Evolutionary conservation across 1,140 invertebrate species (phyloP).

Genomic region (Hycleus cichorii): DNA sequence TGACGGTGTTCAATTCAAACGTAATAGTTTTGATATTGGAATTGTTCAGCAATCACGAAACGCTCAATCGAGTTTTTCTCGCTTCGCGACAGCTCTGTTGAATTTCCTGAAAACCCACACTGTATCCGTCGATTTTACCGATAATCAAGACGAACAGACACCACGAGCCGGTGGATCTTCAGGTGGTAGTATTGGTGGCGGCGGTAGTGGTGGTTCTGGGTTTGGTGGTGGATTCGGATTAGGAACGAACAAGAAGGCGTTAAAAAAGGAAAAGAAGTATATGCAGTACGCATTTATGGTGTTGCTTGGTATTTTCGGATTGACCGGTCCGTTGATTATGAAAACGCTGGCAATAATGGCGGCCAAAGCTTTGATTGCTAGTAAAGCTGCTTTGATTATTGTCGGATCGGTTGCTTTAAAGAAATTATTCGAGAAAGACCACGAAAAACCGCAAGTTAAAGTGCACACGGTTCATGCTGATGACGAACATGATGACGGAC

Average conservation of each 20-base stretch:
- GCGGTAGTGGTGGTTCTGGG: constrained; percentile 4
- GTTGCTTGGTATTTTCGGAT: constrained; percentile 52
- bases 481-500: constrained; percentile 28
- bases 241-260: constrained; percentile 22
- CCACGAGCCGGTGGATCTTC: neutral
- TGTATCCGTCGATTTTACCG: constrained; percentile 27
- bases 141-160: constrained; percentile 7
- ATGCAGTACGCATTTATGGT: constrained; percentile 46
- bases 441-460: constrained; percentile 54
- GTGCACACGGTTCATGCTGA: constrained; percentile 40
- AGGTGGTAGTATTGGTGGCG: constrained; percentile 9
- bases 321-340: constrained; percentile 49
- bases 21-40: constrained; percentile 22
- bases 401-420: constrained; percentile 60
- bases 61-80: constrained; percentile 11
- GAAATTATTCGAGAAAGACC: constrained; percentile 58
- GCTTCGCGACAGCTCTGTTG: constrained; percentile 20
- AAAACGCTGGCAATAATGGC: constrained; percentile 59
- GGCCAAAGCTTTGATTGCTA: constrained; percentile 58
- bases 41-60: neutral
- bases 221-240: constrained; percentile 14
- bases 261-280: constrained; percentile 31
- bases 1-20: constrained; percentile 26
- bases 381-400: constrained; percentile 60
- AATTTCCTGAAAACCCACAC: constrained; percentile 34